These are phyloP conservation scores for Ranitomeya variabilis DNA, from an alignment of 2,113 vertebrate species.

Conservation along the genomic window DNA sequence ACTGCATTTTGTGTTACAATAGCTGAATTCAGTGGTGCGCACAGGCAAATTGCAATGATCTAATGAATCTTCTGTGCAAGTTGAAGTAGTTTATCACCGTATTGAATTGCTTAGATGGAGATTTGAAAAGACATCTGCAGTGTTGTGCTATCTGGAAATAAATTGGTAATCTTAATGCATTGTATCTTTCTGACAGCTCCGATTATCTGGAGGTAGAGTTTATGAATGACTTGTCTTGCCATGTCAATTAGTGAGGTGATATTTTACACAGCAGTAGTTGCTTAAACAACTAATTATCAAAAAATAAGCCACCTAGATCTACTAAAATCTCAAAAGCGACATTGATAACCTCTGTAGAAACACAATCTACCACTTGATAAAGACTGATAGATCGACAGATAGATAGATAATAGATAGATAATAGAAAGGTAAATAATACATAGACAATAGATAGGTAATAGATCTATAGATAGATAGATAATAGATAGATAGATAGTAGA, in stretches of 20 bases:
- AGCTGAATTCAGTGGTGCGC: slow-evolving; percentile 46
- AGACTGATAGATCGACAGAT: too few relatives aligned
- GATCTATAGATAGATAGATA: too few relatives aligned
- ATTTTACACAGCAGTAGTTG: not conserved
- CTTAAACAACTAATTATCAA: slow-evolving; percentile 56
- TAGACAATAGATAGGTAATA: too few relatives aligned
- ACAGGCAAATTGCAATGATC: slow-evolving; percentile 56
- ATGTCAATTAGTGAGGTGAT: slow-evolving; percentile 55
- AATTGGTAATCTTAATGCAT: slow-evolving; percentile 38
- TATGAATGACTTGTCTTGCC: slow-evolving; percentile 43
- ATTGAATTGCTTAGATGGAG: slow-evolving; percentile 51
- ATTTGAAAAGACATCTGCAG: slow-evolving; percentile 53
- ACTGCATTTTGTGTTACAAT: slow-evolving; percentile 52
- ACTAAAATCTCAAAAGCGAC: not conserved
- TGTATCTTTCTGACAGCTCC: slow-evolving; percentile 29
- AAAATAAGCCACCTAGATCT: slow-evolving; percentile 13
- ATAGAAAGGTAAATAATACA: too few relatives aligned
- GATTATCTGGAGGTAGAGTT: slow-evolving; percentile 19
- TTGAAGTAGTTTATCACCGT: slow-evolving; percentile 57
- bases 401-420: too few relatives aligned
- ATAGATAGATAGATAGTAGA: too few relatives aligned
- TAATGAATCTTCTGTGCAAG: slow-evolving; percentile 41
- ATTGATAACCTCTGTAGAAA: not conserved
- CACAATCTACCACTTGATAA: too few relatives aligned
- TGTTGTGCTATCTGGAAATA: slow-evolving; percentile 42